A percentile compares a stretch with the other conserved stretches of the same genome.
Evolutionary conservation across 2,797 vertebrate species (phyloP).

Genomic region (Chlorospingus semifuscus): DNA sequence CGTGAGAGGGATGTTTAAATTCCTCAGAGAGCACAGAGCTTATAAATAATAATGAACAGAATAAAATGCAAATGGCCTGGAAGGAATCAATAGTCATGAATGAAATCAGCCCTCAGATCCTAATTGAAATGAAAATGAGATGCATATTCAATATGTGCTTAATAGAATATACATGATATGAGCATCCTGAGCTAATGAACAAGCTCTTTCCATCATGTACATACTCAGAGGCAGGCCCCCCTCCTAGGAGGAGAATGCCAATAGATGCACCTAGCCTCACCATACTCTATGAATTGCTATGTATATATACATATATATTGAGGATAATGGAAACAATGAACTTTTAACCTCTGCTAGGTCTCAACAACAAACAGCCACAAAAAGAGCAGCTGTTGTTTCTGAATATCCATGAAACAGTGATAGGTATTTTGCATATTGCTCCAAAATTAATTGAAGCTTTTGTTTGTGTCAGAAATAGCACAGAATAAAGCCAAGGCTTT

Average conservation of each 20-base stretch:
- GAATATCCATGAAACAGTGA: neutral
- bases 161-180: slow-evolving; percentile 23
- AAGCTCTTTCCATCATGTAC: neutral
- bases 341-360: neutral
- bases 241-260: neutral
- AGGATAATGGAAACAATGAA: neutral
- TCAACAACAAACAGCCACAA: neutral
- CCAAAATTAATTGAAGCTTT: neutral
- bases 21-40: slow-evolving; percentile 19
- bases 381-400: slow-evolving; percentile 25
- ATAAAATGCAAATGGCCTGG: slow-evolving; percentile 52
- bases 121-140: slow-evolving; percentile 56
- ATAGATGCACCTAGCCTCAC: neutral
- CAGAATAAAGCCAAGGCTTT: neutral
- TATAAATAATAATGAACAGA: slow-evolving; percentile 59
- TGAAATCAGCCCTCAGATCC: slow-evolving; percentile 25
- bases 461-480: neutral
- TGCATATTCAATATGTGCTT: slow-evolving; percentile 30
- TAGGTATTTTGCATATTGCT: neutral
- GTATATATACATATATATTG: neutral
- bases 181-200: slow-evolving; percentile 24
- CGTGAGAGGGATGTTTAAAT: slow-evolving; percentile 38
- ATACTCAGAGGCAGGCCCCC: neutral
- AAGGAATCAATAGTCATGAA: slow-evolving; percentile 47
- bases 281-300: neutral